Evolutionary conservation across 2,113 vertebrate species (phyloP), one percentile per base, ranked within the genome.

Genomic region (Amphiprion percula): DNA sequence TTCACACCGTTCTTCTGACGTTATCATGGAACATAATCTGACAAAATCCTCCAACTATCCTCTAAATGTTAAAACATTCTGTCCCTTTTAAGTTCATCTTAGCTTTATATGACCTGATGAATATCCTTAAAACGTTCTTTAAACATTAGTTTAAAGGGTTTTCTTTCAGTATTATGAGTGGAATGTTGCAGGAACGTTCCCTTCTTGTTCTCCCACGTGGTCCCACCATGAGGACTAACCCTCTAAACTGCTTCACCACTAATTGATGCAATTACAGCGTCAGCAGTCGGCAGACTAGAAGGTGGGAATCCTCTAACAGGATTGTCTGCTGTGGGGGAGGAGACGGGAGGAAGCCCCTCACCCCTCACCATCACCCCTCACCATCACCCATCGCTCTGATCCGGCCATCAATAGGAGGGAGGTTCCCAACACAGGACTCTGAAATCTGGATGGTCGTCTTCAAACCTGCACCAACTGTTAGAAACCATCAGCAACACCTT

Each of bases 231-330:
- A 9, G 46, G 66, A 15, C 67, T 82, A 46, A 81, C 66, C 66
- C 71, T 68, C 66, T 82, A 71, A 87, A 77, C 68, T 87, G 65
- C 66, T 68, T 69, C 63, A 68, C 80, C 79, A 58, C 82, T 90
- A 91, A 94, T 86, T 80, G 87, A 93, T 89, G 83, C 77, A 89
- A 89, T 93, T 90, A 91, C 41, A 49, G 54, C 52, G 79, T 87
- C 77, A 87, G 85, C 92, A 91, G 89, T 85, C 84, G 86, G 81
- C 60, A 83, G 70, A 78, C 59, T 74, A 37, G 73, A 58, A 86
- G 84, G 82, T 75, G 70, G 63, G 69, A 71, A 75, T 87, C 81
- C 82, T 82, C 80, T 74, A 88, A 90, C 91, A 78, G 79, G 92
- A 90, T 86, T 26, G 70, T 60, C n/a, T 61, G 66, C 24, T 24